Base-by-base conservation (phyloP, 2,888 invertebrate species). In the Lasioglossum morio region DNA sequence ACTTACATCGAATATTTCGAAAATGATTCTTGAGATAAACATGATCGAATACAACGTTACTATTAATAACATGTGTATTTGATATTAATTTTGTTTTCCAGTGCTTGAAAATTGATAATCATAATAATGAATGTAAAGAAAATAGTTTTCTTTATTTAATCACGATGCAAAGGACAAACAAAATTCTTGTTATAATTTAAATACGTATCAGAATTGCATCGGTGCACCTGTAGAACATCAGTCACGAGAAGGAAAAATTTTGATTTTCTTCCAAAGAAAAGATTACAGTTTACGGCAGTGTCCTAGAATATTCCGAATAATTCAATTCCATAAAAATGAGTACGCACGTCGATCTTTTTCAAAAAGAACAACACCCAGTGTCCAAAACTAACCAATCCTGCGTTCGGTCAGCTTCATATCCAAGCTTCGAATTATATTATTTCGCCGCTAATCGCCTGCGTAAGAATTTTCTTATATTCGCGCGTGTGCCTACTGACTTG, bases 371-470 rank as follows among this genome's bases (percentile, higher is more conserved):
- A 43, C 27, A 66, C 72, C 53, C 23, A 40, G 57, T 73, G 57
- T 37, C 46, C 53, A 27, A 16, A 63, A 77, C 66, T 78, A 82
- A 80, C 70, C 43, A 48, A 75, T 83, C 89, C 82, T 66, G 83
- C 88, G 70, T 76, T 89, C 88, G 86, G 72, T 79, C 84, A 82
- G 90, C 89, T 86, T 89, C 85, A 87, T 80, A 77, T 88, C 87
- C 86, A 84, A 76, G 91, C 91, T 91, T 91, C 88, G 81, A 70
- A 88, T 87, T 90, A 89, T 88, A 80, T 79, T 90, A 86, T 87
- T 83, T 88, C 87, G 89, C 89, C 85, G 89, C 90, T 89, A 88
- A 40, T 81, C 87, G 90, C 91, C 89, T 91, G 89, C 89, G 91
- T 87, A 89, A 91, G 66, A 87, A 40, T 63, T 63, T 30, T 63